Base-by-base conservation (phyloP, 1,140 invertebrate genomes). In the Luehdorfia chinensis region DNA sequence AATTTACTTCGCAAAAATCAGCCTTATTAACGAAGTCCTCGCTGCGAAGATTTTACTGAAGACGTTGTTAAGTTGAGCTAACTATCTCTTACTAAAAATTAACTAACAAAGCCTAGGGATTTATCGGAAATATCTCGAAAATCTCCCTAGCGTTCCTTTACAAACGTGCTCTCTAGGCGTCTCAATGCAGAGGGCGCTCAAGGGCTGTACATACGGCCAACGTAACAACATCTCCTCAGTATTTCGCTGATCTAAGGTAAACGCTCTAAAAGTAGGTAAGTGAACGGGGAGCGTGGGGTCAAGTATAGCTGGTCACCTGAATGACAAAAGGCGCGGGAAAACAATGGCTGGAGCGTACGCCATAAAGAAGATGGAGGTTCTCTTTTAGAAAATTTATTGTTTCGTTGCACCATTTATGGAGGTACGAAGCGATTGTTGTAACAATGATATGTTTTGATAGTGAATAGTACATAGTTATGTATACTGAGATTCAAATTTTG, bases 61-160 rank as follows among this genome's bases (percentile, higher is more conserved):
- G 39, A 43, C 39, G 39, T 28, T 28, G 25, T 23, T 41, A 27
- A 56, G 54, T 14, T 23, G 23, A 43, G 28, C 31, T 39, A 63
- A 58, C 56, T 64, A 37, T 49, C 50, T 33, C 46, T 15, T 49
- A 46, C 50, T 56, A 48, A 57, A 61, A 59, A 60, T 57, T 39
- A 53, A 59, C 45, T 55, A 50, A 66, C 55, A 66, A 66, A 59
- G 59, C 51, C 55, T 37, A 27, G 44, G 52, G 48, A 59, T 57
- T 59, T 66, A 66, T 66, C 54, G 63, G 56, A 62, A 63, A 66
- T 48, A 57, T 59, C 63, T 66, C 54, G 53, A 62, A 46, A 28
- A 49, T 53, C 51, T 59, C 50, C 55, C 54, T 51, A 52, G 56
- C 55, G 51, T 52, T 52, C 54, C 48, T 49, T 52, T 46, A 61